phyloP scores from a whole-genome alignment of 2,113 vertebrate genomes.

The Pachyramphus minor region DNA sequence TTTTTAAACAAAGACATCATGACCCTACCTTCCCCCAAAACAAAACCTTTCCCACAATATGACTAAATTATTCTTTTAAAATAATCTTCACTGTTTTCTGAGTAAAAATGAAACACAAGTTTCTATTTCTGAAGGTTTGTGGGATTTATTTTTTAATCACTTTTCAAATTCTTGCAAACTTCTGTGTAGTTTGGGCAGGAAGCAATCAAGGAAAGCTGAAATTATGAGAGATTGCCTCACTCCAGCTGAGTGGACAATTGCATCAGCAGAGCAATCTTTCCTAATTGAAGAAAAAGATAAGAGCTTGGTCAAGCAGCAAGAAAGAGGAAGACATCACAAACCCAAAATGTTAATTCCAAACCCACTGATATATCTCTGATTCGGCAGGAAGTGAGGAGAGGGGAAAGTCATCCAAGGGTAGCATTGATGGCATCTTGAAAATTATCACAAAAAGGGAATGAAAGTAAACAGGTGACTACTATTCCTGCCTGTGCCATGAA shows the following conservation, averaged over 20 bases:
- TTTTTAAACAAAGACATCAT: background rate
- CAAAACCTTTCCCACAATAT: background rate
- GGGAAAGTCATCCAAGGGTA: background rate
- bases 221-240: background rate
- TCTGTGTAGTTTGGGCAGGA: background rate
- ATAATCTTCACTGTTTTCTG: background rate
- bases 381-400: background rate
- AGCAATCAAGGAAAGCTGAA: background rate
- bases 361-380: background rate
- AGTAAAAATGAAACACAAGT: background rate
- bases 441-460: background rate
- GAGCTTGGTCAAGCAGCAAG: background rate
- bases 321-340: background rate
- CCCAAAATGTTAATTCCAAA: background rate
- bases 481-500: background rate
- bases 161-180: background rate
- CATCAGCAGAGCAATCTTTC: background rate
- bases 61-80: background rate
- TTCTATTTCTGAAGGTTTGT: background rate
- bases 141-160: background rate
- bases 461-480: background rate
- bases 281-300: background rate
- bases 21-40: accelerated
- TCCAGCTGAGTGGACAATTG: background rate
- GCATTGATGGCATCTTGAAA: background rate